Base-by-base conservation (phyloP, 2,888 invertebrate genomes). In the Caenorhabditis sp. region DNA sequence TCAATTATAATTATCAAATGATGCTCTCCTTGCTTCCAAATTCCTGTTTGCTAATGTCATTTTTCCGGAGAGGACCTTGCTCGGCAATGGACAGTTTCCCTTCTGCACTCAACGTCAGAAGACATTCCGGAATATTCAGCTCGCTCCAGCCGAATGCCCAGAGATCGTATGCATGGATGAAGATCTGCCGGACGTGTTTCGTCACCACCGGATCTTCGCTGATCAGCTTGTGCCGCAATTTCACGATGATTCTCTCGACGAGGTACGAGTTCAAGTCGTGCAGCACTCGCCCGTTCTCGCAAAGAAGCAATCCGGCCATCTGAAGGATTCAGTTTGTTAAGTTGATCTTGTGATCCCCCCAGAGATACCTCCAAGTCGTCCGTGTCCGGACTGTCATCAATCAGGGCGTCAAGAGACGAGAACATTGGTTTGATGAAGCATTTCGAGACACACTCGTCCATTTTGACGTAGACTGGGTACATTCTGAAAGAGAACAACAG, bases 351-450 rank as follows among this genome's bases (percentile, higher is more conserved):
- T n/a, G n/a, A n/a, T 47, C 26, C n/a, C 9, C 51, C 44, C 1
- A 18, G 15, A 20, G 11, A 40, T 40, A 84, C 86, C 77, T 86
- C 84, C 35, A 84, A 60, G 56, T 86, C 86, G n/a, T 84, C 84
- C 0, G 71, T 69, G 53, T 87, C 87, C 13, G 87, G 87, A 50
- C 65, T 50, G 60, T 87, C 84, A 53, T 87, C 87, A 55, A 87
- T 72, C 3, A 87, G 80, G n/a, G 80, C 76, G 20, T 85, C 85
- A 13, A 85, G 62, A 8, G 79, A 83, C 24, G 80, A 82, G 70
- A 85, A 87, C 82, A 87, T 85, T 18, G 87, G 87, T 70, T 85
- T 85, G 53, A 87, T 76, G 60, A 87, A 85, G 47, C 84, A 78
- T 69, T 85, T 82, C 18, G 84, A 80, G 28, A 87, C 85, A 44